These are phyloP conservation scores for Orussus abietinus DNA, from an alignment of 1,140 invertebrate genomes.

Conservation along the genomic window DNA sequence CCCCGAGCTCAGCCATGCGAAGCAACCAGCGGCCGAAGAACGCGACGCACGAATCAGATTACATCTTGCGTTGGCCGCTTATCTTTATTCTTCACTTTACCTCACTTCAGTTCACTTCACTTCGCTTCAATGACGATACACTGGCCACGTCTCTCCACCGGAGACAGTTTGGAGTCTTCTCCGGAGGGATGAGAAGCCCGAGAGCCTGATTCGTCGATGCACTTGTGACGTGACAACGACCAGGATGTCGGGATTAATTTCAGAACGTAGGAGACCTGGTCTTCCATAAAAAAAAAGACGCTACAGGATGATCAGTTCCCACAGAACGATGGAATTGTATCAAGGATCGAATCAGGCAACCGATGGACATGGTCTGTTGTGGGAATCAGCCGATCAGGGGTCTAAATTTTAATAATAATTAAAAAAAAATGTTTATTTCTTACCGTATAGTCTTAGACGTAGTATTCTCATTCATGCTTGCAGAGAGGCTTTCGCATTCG, in stretches of 20 bases:
- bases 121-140: slow-evolving; percentile 35
- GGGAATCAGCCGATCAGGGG: background rate
- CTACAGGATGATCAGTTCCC: no score
- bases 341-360: no score
- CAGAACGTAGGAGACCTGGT: no score
- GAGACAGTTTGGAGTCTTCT: no score
- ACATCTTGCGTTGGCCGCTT: slow-evolving; percentile 47
- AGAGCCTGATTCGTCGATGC: no score
- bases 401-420: slow-evolving; percentile 19
- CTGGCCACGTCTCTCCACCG: no score
- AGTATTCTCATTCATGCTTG: slow-evolving; percentile 11
- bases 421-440: slow-evolving; percentile 32
- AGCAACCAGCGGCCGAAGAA: slow-evolving; percentile 42
- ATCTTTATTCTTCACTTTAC: slow-evolving; percentile 45
- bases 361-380: no score
- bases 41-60: slow-evolving; percentile 52
- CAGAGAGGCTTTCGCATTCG: slow-evolving; percentile 1
- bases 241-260: no score
- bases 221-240: no score
- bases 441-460: slow-evolving; percentile 24
- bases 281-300: no score
- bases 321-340: no score
- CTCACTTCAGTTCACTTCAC: slow-evolving; percentile 39
- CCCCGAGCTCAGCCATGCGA: slow-evolving; percentile 48
- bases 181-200: no score